Base-by-base conservation (phyloP, 2,797 vertebrate species). In the Siniperca scherzeri region DNA sequence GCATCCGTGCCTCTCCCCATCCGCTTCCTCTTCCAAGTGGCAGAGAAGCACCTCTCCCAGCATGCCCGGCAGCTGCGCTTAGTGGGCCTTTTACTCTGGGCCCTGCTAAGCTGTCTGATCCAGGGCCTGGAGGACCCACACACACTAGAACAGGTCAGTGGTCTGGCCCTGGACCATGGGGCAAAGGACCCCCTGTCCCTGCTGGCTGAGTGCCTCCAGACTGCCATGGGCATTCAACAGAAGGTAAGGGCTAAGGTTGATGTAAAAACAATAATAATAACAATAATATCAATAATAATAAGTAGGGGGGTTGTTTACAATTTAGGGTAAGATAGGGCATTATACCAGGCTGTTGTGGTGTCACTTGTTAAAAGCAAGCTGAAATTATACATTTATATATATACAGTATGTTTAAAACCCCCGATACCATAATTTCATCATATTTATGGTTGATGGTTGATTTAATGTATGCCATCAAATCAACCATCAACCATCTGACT, bases 1-100 rank as follows among this genome's bases (percentile, higher is more conserved):
- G 96, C 97, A 86, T 97, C 97, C 78, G 93, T 99, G 91, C 97
- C 98, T 92, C 95, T 97, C 77, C 92, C 98, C 81, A 74, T 99
- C 91, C 98, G 98, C 87, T 97, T 96, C 94, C 96, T 99, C 87
- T 98, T 98, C 96, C 94, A 96, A 93, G 92, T 96, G 90, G 96
- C 97, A 81, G 98, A 99, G 95, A 97, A 96, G 93, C 96, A 96
- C 92, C 96, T 98, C 91, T 96, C 97, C 93, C 96, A 97, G 94
- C 96, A 97, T 91, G 90, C 95, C 88, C 93, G 94, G 93, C 96
- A 96, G 95, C 95, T 96, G 89, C 97, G 96, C 89, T 96, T 96
- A 92, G 90, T 94, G 83, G 97, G 97, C 88, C 95, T 98, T 90
- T 96, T 99, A 91, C 95, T 97, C 90, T 97, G 97, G 97, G 96